Conservation (phyloP, 2,888 invertebrate genomes). For the Microplitis manilae region DNA sequence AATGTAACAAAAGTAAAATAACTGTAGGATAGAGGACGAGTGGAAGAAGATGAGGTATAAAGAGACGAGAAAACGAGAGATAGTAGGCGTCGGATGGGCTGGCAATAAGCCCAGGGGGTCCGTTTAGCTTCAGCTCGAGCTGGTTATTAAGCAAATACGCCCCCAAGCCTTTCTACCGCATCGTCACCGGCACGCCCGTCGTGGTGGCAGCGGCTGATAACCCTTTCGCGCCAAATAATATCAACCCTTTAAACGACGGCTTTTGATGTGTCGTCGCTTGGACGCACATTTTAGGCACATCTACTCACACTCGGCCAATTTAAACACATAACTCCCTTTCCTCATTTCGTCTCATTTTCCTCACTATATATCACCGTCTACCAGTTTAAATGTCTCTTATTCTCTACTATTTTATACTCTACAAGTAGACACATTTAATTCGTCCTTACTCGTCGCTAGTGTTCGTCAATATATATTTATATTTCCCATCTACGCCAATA, state of each 20-base stretch:
- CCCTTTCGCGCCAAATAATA: constrained; percentile 68
- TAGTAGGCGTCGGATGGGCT: constrained; percentile 48
- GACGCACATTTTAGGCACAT: constrained; percentile 62
- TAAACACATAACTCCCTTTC: constrained; percentile 46
- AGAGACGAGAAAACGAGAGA: constrained; percentile 13
- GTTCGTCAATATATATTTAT: background rate
- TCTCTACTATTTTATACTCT: background rate
- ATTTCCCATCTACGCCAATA: constrained; percentile 15
- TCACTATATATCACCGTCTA: constrained; percentile 16
- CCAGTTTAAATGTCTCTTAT: constrained; percentile 2
- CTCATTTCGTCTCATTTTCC: constrained; percentile 11
- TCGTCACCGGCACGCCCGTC: constrained; percentile 39
- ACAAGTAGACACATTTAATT: background rate
- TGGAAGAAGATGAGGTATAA: background rate
- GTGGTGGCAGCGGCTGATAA: constrained; percentile 58
- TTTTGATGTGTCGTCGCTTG: constrained; percentile 69
- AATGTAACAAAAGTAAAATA: constrained; percentile 27
- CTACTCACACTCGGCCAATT: constrained; percentile 55
- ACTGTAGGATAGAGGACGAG: constrained; percentile 3
- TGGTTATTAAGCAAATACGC: constrained; percentile 65
- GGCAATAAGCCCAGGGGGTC: constrained; percentile 62
- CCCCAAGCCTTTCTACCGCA: constrained; percentile 24
- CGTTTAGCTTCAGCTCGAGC: constrained; percentile 55
- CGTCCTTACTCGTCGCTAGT: background rate
- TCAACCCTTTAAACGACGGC: constrained; percentile 65